Evolutionary conservation across 2,113 vertebrate species (phyloP).

Genomic region (Cephalopterus ornatus): DNA sequence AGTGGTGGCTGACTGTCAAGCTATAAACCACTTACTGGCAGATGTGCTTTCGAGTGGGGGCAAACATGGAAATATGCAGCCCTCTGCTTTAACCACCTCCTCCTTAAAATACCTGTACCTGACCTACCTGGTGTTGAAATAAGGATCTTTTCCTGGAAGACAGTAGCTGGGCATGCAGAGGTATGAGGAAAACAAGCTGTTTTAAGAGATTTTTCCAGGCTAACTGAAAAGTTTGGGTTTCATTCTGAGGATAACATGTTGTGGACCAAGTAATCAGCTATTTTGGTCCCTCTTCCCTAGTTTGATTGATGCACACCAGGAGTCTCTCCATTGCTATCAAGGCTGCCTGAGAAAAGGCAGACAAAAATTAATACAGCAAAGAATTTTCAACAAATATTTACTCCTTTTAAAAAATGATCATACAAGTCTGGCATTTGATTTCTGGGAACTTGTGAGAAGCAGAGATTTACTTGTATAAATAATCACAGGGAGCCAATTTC

Average conservation of each 20-base stretch:
- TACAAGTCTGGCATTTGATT: constrained; percentile 41
- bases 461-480: constrained; percentile 57
- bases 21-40: background rate
- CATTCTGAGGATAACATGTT: background rate
- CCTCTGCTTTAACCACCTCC: background rate
- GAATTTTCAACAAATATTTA: constrained; percentile 54
- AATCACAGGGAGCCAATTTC: constrained; percentile 41
- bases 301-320: background rate
- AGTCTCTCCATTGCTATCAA: background rate
- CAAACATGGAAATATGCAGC: background rate
- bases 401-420: background rate
- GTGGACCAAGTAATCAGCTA: background rate
- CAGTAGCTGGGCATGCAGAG: background rate
- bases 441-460: constrained; percentile 33
- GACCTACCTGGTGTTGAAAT: background rate
- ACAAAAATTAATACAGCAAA: constrained; percentile 37
- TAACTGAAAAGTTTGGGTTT: background rate
- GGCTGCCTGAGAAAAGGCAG: background rate
- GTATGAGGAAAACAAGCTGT: background rate
- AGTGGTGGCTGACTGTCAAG: background rate
- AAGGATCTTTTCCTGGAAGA: background rate
- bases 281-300: background rate
- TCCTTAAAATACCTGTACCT: constrained; percentile 1
- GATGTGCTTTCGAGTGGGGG: background rate
- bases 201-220: background rate